Percentiles rank a stretch among this genome's conserved stretches.
Evolutionary conservation across 1,140 invertebrate species (phyloP).

Genomic region (Heliconius hermathena): DNA sequence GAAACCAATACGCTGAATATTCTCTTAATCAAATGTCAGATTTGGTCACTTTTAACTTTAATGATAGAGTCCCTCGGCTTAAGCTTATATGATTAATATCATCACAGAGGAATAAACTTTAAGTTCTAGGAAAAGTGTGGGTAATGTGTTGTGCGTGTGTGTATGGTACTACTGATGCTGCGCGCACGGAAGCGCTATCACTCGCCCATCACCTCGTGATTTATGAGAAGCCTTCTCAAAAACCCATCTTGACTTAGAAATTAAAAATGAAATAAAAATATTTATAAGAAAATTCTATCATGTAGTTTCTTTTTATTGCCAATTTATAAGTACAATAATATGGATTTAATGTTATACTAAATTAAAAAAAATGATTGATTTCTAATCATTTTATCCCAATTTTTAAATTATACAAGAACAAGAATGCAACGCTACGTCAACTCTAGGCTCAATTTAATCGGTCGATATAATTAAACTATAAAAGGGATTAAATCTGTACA

Average conservation of each 20-base stretch:
- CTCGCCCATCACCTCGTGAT: slow-evolving; percentile 67
- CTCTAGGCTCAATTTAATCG: too few relatives aligned
- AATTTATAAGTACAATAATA: too few relatives aligned
- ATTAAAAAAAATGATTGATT: too few relatives aligned
- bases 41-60: slow-evolving; percentile 74
- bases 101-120: slow-evolving; percentile 55
- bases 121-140: slow-evolving; percentile 56
- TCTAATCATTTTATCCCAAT: too few relatives aligned
- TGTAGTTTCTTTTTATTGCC: too few relatives aligned
- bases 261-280: slow-evolving; percentile 21
- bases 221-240: slow-evolving; percentile 60
- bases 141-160: slow-evolving; percentile 41
- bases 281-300: not conserved
- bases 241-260: slow-evolving; percentile 47
- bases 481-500: too few relatives aligned
- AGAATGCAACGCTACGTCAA: too few relatives aligned
- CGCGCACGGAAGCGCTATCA: slow-evolving; percentile 62
- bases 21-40: slow-evolving; percentile 78
- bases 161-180: slow-evolving; percentile 27
- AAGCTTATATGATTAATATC: slow-evolving; percentile 72
- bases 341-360: too few relatives aligned
- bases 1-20: slow-evolving; percentile 61
- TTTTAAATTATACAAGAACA: too few relatives aligned
- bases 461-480: too few relatives aligned
- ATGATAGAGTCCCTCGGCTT: slow-evolving; percentile 66